Base-by-base conservation (phyloP, 2,797 vertebrate species). In the Morus bassanus region DNA sequence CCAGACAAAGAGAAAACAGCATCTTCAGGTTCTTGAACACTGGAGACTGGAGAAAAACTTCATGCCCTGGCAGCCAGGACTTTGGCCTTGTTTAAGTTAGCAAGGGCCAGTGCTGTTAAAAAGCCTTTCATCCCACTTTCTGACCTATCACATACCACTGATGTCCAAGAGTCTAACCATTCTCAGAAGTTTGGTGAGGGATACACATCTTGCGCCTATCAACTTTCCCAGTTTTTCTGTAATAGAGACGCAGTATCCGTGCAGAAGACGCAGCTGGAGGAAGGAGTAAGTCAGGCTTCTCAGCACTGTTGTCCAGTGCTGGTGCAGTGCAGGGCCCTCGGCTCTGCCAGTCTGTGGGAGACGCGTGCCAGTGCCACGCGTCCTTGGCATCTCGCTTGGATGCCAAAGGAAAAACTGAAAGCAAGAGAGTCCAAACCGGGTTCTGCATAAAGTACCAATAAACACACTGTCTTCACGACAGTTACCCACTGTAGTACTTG, bases 331-430 rank as follows among this genome's bases (percentile, higher is more conserved):
- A 2, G 50, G 25, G 50, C 37, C 18, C 37, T 50, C 1, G 1
- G 39, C n/a, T 51, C n/a, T 50, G 27, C 72, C 56, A 53, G 15
- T 33, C 64, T 72, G 75, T 4, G 2, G 74, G 7, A 61, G 43
- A 31, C 0, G 1, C 11, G 4, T 25, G 18, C 8, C 59, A 46
- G 39, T 27, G 50, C 75, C 82, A 43, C 5, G 5, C 1, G 0
- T 37, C 41, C 68, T 35, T 60, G 72, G 27, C 22, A 24, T 41
- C 59, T 86, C 5, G 0, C 56, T 48, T 69, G 37, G 21, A 51
- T 92, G 48, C 21, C 6, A 2, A 74, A 85, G 23, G 39, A 80
- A 87, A 87, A 69, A 31, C 11, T 2, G 33, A 45, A 56, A 61
- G 37, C 0, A 0, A 81, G 53, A 51, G 10, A 5, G 30, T 70